Evolutionary conservation across 2,888 invertebrate genomes (phyloP).

Genomic region (Orthonevra nobilis): DNA sequence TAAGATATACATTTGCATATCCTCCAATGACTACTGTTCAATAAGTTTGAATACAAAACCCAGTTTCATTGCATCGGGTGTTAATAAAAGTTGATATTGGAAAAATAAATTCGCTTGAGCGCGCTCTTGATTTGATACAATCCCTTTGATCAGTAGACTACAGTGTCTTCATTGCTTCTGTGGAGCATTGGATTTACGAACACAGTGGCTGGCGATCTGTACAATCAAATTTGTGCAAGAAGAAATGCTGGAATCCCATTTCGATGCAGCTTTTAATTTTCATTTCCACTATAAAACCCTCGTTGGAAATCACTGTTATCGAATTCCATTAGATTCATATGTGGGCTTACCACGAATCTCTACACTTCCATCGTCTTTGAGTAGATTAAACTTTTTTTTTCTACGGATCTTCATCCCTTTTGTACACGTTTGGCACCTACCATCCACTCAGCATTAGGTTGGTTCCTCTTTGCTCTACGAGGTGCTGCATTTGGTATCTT

Average conservation of each 20-base stretch:
- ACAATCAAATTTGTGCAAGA: constrained; percentile 29
- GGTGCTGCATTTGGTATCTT: constrained; percentile 14
- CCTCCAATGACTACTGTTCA: too few relatives aligned
- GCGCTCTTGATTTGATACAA: too few relatives aligned
- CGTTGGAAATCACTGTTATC: constrained; percentile 46
- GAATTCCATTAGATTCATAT: constrained; percentile 49
- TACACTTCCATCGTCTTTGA: constrained; percentile 24
- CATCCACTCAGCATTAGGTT: neutral
- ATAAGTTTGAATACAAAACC: too few relatives aligned
- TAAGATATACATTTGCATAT: too few relatives aligned
- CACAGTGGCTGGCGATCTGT: too few relatives aligned
- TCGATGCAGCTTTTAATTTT: constrained; percentile 1
- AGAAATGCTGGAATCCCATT: neutral
- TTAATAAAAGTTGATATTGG: too few relatives aligned
- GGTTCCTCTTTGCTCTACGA: constrained; percentile 3
- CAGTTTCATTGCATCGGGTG: too few relatives aligned
- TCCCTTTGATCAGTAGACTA: too few relatives aligned
- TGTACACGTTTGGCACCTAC: neutral
- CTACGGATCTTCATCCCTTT: neutral
- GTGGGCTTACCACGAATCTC: constrained; percentile 31
- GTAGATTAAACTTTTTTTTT: constrained; percentile 34
- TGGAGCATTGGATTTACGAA: constrained; percentile 14
- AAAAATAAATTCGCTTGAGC: too few relatives aligned
- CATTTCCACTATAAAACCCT: too few relatives aligned
- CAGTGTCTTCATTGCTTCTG: neutral